Evolutionary conservation across 2,888 invertebrate species (phyloP).

Genomic region (Choristoneura rosaceana): DNA sequence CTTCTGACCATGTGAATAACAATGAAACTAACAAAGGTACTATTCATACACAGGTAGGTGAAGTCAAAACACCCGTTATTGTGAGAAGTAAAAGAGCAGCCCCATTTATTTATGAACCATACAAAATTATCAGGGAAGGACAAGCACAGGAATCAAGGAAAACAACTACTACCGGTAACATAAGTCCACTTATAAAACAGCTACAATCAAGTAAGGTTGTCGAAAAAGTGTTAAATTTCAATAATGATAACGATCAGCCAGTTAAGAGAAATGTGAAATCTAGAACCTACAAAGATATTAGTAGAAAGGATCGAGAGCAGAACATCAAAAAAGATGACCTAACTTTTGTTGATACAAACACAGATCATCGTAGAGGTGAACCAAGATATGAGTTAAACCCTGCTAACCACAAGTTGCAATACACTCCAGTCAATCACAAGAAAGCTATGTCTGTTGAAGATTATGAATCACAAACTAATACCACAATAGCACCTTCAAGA

Average conservation of each 20-base stretch:
- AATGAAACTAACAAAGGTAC: constrained; percentile 51
- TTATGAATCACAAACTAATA: constrained; percentile 58
- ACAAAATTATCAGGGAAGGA: constrained; percentile 77
- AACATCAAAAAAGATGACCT: constrained; percentile 50
- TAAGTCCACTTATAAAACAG: constrained; percentile 77
- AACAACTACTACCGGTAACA: constrained; percentile 69
- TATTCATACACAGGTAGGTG: constrained; percentile 48
- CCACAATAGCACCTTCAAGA: constrained; percentile 41
- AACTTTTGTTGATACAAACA: constrained; percentile 67
- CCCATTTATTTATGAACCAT: constrained; percentile 78
- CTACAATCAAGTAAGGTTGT: constrained; percentile 72
- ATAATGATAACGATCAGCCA: constrained; percentile 60
- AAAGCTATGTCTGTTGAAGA: constrained; percentile 67
- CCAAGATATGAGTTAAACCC: constrained; percentile 74
- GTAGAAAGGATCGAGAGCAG: constrained; percentile 66
- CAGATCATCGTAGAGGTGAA: constrained; percentile 72
- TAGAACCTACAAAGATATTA: constrained; percentile 71
- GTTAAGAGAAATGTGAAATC: constrained; percentile 59
- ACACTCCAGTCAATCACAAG: constrained; percentile 69
- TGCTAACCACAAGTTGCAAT: constrained; percentile 68
- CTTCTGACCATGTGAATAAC: constrained; percentile 14
- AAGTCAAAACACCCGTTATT: constrained; percentile 49
- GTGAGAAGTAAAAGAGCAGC: constrained; percentile 65
- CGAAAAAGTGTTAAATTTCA: constrained; percentile 63
- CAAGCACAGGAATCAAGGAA: constrained; percentile 74